These are phyloP conservation scores for Agapostemon virescens DNA, from an alignment of 2,888 invertebrate species.

Conservation along the genomic window DNA sequence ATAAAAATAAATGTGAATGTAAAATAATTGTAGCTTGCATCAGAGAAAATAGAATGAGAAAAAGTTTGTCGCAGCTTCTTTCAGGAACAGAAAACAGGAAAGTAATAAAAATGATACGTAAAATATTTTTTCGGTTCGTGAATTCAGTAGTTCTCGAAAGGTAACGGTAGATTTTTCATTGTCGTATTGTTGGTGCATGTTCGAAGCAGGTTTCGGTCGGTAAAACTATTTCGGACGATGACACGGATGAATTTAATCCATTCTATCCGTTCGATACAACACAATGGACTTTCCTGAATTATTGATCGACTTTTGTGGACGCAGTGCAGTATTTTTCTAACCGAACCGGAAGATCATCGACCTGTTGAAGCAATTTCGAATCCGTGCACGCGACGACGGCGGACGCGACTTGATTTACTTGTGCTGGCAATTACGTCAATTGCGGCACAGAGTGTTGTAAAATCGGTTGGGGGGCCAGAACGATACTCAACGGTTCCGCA, in stretches of 20 bases:
- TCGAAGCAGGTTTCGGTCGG: background rate
- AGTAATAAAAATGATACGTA: background rate
- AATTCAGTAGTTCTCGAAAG: background rate
- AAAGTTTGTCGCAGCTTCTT: background rate
- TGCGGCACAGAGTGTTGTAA: conserved; percentile 54
- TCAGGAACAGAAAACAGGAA: too few relatives aligned
- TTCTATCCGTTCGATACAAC: background rate
- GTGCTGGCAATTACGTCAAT: conserved; percentile 60
- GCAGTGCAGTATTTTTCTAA: conserved; percentile 22
- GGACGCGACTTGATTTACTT: conserved; percentile 67
- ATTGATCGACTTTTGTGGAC: conserved; percentile 1
- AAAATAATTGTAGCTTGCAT: background rate
- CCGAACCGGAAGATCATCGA: conserved; percentile 68
- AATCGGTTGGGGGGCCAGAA: conserved; percentile 61
- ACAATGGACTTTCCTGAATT: background rate
- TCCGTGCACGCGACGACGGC: conserved; percentile 63
- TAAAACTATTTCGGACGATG: background rate
- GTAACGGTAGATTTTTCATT: background rate
- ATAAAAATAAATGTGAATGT: background rate
- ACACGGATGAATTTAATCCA: background rate
- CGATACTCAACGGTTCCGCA: conserved; percentile 39
- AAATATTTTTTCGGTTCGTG: background rate
- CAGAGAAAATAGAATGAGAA: background rate
- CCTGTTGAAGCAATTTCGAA: conserved; percentile 70
- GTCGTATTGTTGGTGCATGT: background rate